Evolutionary conservation across 2,797 vertebrate genomes (phyloP).

Genomic region (Cossypha polioptera): DNA sequence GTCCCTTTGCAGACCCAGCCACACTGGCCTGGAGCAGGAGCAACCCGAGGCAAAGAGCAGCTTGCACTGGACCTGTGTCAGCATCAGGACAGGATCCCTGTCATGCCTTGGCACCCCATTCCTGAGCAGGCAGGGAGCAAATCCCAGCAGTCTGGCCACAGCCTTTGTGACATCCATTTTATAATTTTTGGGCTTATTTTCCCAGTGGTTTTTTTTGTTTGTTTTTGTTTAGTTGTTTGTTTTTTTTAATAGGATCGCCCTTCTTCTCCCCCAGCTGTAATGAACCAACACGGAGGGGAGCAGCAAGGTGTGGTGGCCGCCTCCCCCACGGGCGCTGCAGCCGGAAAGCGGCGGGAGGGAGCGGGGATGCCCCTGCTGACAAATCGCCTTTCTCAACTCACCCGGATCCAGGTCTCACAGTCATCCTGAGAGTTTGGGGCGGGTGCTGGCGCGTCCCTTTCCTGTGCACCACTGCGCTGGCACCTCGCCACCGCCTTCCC

Average conservation of each 20-base stretch:
- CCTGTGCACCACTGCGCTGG: accelerated
- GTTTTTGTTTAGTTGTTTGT: no score
- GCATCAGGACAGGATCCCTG: not conserved
- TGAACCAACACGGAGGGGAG: accelerated
- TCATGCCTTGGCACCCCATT: not conserved
- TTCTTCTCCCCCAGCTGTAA: no score
- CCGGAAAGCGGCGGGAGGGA: accelerated
- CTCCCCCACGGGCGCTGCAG: accelerated
- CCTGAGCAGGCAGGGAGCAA: not conserved
- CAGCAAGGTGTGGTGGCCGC: accelerated
- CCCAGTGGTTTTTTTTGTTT: no score
- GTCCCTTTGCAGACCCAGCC: not conserved
- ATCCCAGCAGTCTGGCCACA: not conserved
- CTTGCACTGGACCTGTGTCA: not conserved
- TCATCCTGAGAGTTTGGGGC: not conserved
- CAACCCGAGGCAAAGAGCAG: not conserved
- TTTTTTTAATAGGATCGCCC: accelerated
- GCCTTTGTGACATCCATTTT: not conserved
- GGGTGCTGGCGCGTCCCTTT: accelerated
- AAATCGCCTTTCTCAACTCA: not conserved
- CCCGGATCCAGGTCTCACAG: not conserved
- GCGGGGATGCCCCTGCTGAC: not conserved
- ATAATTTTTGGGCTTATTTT: accelerated
- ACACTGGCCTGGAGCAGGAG: not conserved
- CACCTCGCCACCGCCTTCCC: accelerated